Evolutionary conservation across 2,113 vertebrate genomes (phyloP), one percentile per base, ranked within the genome.

Genomic region (Ranitomeya variabilis): DNA sequence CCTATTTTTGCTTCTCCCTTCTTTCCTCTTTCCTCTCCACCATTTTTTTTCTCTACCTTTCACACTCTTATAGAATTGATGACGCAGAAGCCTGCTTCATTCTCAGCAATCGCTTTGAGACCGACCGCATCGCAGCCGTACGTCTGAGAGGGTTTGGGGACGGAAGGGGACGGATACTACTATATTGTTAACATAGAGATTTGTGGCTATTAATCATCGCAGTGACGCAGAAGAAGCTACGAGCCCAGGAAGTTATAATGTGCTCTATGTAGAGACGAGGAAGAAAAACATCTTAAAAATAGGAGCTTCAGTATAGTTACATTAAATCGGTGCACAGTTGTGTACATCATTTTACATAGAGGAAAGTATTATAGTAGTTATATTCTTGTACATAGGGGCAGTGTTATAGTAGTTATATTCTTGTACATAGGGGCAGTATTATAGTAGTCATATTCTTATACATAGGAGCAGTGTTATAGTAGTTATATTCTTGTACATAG

Each of bases 31-130:
- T 62, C 15, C 14, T 57, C 26, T 4, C 12, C 31, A 6, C 37
- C 52, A 37, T 81, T 87, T 45, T 57, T 31, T 23, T 59, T 13
- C 64, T 74, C 86, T 91, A 89, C 93, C 91, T 89, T 89, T 91
- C 88, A 89, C 91, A 52, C 15, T 23, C 14, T 92, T 91, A 86
- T 90, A 96, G 95, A 92, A 96, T 96, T 94, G 96, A 96, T 90
- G 95, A 96, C 90, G 96, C 95, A 7, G 95, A 96, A 91, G 95
- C 95, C 92, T 96, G 96, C 92, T 96, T 96, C 89, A 96, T 96
- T 92, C 95, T 96, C 92, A 96, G 95, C 88, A 96, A 96, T 93
- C 94, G 96, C 37, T 96, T 96, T 92, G 96, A 96, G 93, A 95
- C 95, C 93, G 96, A 96, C 89, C 95, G 96, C 86, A 95, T 96